A percentile compares a stretch with the other conserved stretches of the same genome.
phyloP scores from a whole-genome alignment of 2,888 invertebrate species.

The Drosophila diplacantha region DNA sequence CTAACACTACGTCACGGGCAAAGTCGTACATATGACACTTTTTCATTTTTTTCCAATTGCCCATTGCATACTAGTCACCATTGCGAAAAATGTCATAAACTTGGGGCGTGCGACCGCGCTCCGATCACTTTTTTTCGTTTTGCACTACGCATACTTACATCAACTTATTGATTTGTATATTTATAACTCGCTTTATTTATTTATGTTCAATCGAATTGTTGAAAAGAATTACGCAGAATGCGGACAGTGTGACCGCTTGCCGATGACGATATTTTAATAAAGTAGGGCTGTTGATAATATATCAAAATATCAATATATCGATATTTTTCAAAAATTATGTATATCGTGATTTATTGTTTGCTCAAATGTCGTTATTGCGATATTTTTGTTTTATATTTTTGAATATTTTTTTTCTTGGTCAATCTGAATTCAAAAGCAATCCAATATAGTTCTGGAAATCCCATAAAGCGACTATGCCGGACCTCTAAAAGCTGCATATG shows the following conservation, averaged over 20 bases:
- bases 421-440: too few species aligned
- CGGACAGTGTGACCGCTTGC: not conserved
- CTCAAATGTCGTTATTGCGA: too few species aligned
- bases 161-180: conserved; percentile 35
- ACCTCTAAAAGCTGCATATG: too few species aligned
- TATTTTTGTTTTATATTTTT: too few species aligned
- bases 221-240: conserved; percentile 62
- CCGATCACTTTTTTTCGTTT: conserved; percentile 13
- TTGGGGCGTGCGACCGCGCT: conserved; percentile 25
- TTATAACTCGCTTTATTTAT: conserved; percentile 30
- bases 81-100: conserved; percentile 39
- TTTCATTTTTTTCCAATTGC: conserved; percentile 50
- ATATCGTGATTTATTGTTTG: too few species aligned
- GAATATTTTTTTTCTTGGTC: too few species aligned
- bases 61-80: conserved; percentile 49
- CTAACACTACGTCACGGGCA: conserved; percentile 45
- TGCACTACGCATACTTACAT: conserved; percentile 56
- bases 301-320: too few species aligned
- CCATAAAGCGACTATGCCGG: too few species aligned
- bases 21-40: conserved; percentile 55
- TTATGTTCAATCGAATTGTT: conserved; percentile 18
- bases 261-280: not conserved
- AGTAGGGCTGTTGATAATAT: too few species aligned
- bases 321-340: too few species aligned
- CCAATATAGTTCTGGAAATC: too few species aligned